These are phyloP conservation scores for Osmoderma eremita DNA, from an alignment of 2,888 invertebrate genomes.

Conservation along the genomic window DNA sequence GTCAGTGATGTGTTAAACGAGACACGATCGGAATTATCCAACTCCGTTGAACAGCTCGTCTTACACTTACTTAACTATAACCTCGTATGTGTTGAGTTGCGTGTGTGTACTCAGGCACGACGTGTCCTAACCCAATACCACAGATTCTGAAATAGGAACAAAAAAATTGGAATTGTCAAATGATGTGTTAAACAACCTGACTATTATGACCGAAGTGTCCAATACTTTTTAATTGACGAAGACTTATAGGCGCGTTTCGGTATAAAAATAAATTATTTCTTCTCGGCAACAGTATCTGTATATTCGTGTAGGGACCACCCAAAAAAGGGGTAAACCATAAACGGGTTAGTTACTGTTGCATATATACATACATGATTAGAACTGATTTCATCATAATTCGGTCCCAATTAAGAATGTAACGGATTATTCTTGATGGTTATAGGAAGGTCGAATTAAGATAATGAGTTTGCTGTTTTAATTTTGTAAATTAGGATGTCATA, in stretches of 20 bases:
- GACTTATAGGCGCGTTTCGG: conserved; percentile 36
- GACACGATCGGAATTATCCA: conserved; percentile 48
- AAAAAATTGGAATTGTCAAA: conserved; percentile 38
- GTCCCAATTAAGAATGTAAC: conserved; percentile 8
- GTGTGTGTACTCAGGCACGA: too few relatives aligned
- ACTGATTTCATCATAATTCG: conserved; percentile 18
- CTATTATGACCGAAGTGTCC: conserved; percentile 31
- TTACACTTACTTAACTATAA: conserved; percentile 39
- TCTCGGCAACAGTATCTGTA: conserved; percentile 30
- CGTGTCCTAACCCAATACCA: conserved; percentile 38
- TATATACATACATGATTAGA: conserved; percentile 11
- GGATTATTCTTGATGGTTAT: not conserved
- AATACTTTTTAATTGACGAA: conserved; percentile 32
- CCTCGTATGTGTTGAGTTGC: too few relatives aligned
- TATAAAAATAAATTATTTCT: conserved; percentile 35
- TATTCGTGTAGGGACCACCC: conserved; percentile 24
- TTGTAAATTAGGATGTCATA: not conserved
- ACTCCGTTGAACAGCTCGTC: conserved; percentile 46
- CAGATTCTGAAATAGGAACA: conserved; percentile 32
- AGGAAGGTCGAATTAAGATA: conserved; percentile 17
- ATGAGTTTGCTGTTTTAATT: not conserved
- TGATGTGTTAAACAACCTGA: conserved; percentile 40
- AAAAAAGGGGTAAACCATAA: conserved; percentile 20
- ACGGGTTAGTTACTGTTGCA: not conserved
- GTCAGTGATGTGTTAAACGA: conserved; percentile 45